Evolutionary conservation across 1,140 invertebrate genomes (phyloP), one percentile per base, ranked within the genome.

Genomic region (Cyphomyrmex costatus): DNA sequence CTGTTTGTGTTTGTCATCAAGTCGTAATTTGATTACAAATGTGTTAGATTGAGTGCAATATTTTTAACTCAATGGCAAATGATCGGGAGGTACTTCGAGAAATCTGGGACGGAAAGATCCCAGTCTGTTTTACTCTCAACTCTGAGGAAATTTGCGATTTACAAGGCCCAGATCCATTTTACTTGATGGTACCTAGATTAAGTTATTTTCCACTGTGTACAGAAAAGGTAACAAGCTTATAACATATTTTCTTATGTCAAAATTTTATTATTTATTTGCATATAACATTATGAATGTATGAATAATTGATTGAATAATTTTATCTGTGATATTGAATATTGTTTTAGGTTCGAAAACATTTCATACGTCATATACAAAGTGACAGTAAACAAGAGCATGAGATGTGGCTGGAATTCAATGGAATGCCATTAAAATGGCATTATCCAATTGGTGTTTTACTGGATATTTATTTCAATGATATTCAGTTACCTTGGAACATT

Each of bases 161-260:
- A 14, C 97, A 98, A 93, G 97, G 97, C 89, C 98, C 98, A 51
- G 98, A 99, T 94, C 97, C 98, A 24, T 98, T 98, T 96, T 99
- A 98, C 95, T 95, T 99, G 82, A 99, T 99, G 98, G 97, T 99
- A 21, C 98, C 99, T 30, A 96, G 99, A 93, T 95, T 99, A 86
- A 98, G 97, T 94, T 99, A 99, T 95, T 98, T 99, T 95, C 98
- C 99, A 70, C 95, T 99, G 78, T 98, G 99, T 70, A 98, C 98
- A 58, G 99, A 99, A 93, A 99, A 99, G 97, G 98, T 98, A 95
- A 95, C 4, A 36, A 5, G 19, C 21, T 86, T 66, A 21, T n/a
- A 42, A 16, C n/a, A 56, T 1, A 42, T 27, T 70, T 53, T 14
- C 49, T 71, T 1, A 61, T 14, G 49, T 71, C 1, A 61, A 53